Base-by-base conservation (phyloP, 2,113 vertebrate species). In the Noturus placidus region DNA sequence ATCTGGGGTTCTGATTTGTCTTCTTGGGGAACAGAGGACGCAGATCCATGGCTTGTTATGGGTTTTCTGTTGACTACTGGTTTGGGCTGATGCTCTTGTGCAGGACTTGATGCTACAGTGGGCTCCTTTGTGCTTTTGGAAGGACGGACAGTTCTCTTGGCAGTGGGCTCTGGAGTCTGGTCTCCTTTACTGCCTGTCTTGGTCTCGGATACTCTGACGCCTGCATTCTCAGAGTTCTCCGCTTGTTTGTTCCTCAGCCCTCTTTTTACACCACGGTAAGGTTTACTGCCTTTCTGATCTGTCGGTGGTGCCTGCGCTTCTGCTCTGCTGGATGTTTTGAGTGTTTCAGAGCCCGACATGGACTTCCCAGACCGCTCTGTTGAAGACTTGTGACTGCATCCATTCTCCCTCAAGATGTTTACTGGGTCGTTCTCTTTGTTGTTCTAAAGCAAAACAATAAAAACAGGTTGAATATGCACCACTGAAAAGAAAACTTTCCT, bases 201-300 rank as follows among this genome's bases (percentile, higher is more conserved):
- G 57, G 22, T 88, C 74, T 89, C 91, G 2, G 61, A 52, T 42
- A 46, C 72, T 85, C 90, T 93, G 42, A 22, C 69, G 13, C 56
- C 90, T 22, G 78, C 54, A 0, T 11, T 42, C 1, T 91, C n/a
- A 25, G 79, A 90, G 87, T 94, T 95, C 90, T 95, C 94, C 0
- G 90, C 90, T 5, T 89, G 56, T 90, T 95, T 95, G 86, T 91
- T 93, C 90, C 95, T 95, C 25, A 91, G 88, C 83, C 94, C 93
- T 8, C 96, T 96, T 90, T 97, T 99, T 50, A 94, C 89, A n/a
- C 95, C 96, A 25, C 96, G 96, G 67, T 95, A 95, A 25, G 92
- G 84, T 96, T 97, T 93, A 92, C 93, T 56, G 83, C 95, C 89
- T 88, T 93, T 94, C 86, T 93, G n/a, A 27, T 97, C 97, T 1